phyloP scores from a whole-genome alignment of 2,113 vertebrate species.

The Macrotis lagotis region DNA sequence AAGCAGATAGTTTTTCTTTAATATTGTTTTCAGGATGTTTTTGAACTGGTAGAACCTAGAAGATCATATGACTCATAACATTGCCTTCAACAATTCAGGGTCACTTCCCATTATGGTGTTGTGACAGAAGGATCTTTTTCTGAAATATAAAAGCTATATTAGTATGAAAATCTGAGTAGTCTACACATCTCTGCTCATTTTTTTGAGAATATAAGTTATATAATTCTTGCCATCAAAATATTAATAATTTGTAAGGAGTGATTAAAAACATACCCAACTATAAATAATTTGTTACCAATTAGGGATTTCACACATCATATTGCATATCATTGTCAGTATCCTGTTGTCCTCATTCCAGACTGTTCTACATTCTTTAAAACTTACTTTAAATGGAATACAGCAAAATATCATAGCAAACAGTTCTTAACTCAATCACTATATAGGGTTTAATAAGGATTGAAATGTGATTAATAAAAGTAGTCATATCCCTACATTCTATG shows the following conservation, averaged over 20 bases:
- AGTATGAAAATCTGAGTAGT: neutral
- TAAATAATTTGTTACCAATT: neutral
- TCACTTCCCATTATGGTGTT: neutral
- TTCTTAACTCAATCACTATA: no score
- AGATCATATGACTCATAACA: neutral
- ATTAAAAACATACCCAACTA: fast-evolving
- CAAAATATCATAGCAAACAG: fast-evolving
- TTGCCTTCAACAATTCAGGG: neutral
- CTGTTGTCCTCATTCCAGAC: neutral
- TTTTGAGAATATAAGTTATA: neutral
- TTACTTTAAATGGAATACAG: neutral
- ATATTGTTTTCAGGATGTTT: neutral
- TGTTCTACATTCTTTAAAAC: neutral
- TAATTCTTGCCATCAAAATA: neutral
- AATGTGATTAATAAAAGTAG: fast-evolving
- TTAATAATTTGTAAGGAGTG: neutral
- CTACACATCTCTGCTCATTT: neutral
- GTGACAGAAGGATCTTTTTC: neutral
- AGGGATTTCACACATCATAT: neutral
- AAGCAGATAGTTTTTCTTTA: neutral
- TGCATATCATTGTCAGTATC: neutral
- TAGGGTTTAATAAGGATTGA: neutral
- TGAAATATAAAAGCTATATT: neutral
- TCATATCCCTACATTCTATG: fast-evolving
- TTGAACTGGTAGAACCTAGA: neutral